Base-by-base conservation (phyloP, 2,113 vertebrate species). In the Tachysurus fulvidraco region DNA sequence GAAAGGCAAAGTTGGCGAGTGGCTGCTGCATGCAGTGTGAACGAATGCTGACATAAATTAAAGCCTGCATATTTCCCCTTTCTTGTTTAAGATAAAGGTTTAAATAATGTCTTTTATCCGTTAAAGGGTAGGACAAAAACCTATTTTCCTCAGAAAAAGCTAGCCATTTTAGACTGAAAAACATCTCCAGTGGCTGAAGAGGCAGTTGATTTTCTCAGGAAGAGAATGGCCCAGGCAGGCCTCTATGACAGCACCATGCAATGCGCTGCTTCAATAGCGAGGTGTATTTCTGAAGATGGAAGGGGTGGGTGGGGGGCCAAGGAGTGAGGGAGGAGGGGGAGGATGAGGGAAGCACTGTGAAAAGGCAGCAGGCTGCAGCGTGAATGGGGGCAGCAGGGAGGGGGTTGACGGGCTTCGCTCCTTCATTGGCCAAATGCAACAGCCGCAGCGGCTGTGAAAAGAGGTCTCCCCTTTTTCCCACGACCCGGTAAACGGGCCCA, bases 391-490 rank as follows among this genome's bases (percentile, higher is more conserved):
- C 86, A 57, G 87, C 79, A 83, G 90, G 79, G 87, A 89, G 90
- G 89, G 90, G 86, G 79, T 25, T 52, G 88, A 55, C 64, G 46
- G 87, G 80, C 88, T 88, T 90, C 86, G 94, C 94, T 93, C 93
- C 93, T 96, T 93, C 94, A 94, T 94, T 94, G 95, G 95, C 96
- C 96, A 94, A 96, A 96, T 95, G 96, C 95, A 95, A 95, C 95
- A 89, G 94, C 93, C 90, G 79, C 92, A 95, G 96, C 96, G 96
- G 96, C 96, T 97, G 96, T 97, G 96, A 97, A 97, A 96, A 94
- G 96, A 95, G 96, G 95, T 96, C 95, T 93, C 93, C 95, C 94
- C 96, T 96, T 97, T 97, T 97, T 97, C 96, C 96, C 97, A 97
- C 97, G 97, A 90, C 95, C 96, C 95, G 89, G 94, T 90, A 88